phyloP scores from a whole-genome alignment of 2,888 invertebrate genomes.

The Julus scandinavius region DNA sequence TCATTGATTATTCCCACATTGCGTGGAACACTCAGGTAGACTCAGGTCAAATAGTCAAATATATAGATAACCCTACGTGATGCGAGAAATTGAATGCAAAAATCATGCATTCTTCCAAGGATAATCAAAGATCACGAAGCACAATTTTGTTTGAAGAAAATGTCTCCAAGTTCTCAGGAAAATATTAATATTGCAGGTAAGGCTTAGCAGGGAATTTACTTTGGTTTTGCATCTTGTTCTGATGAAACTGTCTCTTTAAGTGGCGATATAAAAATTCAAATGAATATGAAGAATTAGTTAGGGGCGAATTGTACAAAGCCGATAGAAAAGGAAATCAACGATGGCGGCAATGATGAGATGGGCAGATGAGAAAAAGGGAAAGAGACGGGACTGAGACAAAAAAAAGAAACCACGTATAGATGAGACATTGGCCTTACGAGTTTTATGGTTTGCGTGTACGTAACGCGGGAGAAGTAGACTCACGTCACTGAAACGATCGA shows the following conservation, averaged over 20 bases:
- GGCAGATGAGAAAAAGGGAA: not conserved
- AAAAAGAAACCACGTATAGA: slow-evolving; percentile 42
- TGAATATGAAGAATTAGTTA: not conserved
- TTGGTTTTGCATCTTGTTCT: too few relatives aligned
- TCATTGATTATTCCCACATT: too few relatives aligned
- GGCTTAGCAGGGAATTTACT: too few relatives aligned
- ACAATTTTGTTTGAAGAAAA: too few relatives aligned
- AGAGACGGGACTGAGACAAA: slow-evolving; percentile 16
- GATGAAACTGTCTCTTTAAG: too few relatives aligned
- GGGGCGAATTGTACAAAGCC: slow-evolving; percentile 24
- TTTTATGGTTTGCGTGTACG: not conserved
- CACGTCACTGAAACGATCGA: slow-evolving; percentile 57
- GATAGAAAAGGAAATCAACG: slow-evolving; percentile 7
- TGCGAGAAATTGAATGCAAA: too few relatives aligned
- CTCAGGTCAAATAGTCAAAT: too few relatives aligned
- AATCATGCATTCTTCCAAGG: too few relatives aligned
- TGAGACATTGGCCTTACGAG: slow-evolving; percentile 17
- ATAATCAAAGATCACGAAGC: too few relatives aligned
- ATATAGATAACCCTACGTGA: not conserved
- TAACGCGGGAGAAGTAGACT: not conserved
- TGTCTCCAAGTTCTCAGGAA: too few relatives aligned
- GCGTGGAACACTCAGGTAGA: too few relatives aligned
- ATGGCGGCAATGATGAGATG: slow-evolving; percentile 13
- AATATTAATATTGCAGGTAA: too few relatives aligned
- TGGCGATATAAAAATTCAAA: not conserved